phyloP scores from a whole-genome alignment of 2,113 vertebrate species.

The Chauna torquata region DNA sequence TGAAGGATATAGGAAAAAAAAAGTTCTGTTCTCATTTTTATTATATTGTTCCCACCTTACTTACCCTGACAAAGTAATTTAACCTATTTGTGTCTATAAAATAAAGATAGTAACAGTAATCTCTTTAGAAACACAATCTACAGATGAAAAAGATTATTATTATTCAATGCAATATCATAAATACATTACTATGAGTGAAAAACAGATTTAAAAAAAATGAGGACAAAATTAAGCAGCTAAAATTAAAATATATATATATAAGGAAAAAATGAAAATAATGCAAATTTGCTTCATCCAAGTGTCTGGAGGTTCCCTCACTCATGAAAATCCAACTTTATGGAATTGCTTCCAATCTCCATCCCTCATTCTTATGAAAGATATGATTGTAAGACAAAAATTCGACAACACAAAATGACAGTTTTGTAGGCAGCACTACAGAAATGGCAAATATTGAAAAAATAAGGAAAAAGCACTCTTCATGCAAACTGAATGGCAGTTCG shows the following conservation, averaged over 20 bases:
- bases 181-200: neutral
- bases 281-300: neutral
- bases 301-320: neutral
- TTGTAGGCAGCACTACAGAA: neutral
- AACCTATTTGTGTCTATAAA: neutral
- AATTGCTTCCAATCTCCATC: neutral
- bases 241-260: neutral
- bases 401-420: neutral
- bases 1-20: neutral
- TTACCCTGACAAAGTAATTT: neutral
- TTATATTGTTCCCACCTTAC: neutral
- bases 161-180: neutral
- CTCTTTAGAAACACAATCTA: neutral
- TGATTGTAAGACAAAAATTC: neutral
- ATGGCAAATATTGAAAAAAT: neutral
- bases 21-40: neutral
- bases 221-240: neutral
- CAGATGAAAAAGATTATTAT: neutral
- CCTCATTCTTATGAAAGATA: neutral
- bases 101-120: neutral
- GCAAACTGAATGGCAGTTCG: neutral
- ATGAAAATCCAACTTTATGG: neutral
- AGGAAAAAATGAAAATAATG: neutral
- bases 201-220: neutral
- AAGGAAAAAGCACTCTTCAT: neutral